Percentiles rank a stretch among this genome's conserved stretches.
phyloP scores from a whole-genome alignment of 2,797 vertebrate species.

The Morus bassanus region DNA sequence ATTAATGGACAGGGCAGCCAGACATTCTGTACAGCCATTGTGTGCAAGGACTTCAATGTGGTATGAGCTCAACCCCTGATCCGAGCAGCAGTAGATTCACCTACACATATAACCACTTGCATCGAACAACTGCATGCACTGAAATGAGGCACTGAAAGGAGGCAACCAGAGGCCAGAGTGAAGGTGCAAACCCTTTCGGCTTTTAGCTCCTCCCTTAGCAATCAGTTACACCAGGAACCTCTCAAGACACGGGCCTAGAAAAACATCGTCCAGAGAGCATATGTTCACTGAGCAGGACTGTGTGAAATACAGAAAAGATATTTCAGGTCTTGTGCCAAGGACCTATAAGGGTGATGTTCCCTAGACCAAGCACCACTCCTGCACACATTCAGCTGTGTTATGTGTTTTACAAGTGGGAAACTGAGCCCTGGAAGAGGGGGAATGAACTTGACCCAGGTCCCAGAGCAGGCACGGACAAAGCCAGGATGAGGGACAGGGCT shows the following conservation, averaged over 20 bases:
- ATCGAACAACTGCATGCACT: not conserved
- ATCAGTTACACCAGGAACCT: not conserved
- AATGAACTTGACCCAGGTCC: not conserved
- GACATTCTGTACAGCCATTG: not conserved
- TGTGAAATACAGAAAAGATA: not conserved
- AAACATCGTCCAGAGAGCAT: not conserved
- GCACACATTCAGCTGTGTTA: not conserved
- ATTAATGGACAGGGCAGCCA: conserved; percentile 64
- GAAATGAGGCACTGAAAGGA: not conserved
- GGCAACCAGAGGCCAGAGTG: not conserved
- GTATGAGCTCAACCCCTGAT: not conserved
- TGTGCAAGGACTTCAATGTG: not conserved
- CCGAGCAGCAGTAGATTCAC: not conserved
- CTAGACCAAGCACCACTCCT: not conserved
- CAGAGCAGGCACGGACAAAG: not conserved
- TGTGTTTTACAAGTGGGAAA: not conserved
- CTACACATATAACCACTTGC: fast-evolving
- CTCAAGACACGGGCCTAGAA: not conserved
- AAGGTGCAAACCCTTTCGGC: not conserved
- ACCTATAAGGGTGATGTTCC: not conserved
- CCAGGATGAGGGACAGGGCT: not conserved
- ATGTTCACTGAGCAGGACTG: not conserved
- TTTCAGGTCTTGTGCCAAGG: not conserved
- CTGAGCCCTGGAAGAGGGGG: not conserved
- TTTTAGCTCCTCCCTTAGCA: not conserved